phyloP scores from a whole-genome alignment of 2,113 vertebrate genomes.

The Sylvietta virens region DNA sequence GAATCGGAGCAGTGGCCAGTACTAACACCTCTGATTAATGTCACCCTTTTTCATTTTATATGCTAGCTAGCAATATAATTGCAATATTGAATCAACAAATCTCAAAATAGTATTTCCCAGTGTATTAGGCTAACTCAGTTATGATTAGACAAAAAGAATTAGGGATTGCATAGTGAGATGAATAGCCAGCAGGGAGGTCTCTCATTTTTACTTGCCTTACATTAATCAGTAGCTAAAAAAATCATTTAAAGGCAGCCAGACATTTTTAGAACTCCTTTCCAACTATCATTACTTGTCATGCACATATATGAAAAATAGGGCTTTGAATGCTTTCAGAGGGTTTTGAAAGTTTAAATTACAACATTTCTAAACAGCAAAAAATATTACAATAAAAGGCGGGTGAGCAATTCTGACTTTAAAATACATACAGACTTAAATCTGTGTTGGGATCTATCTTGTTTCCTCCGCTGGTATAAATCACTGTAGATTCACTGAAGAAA shows the following conservation, averaged over 20 bases:
- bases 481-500: background rate
- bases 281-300: background rate
- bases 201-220: conserved; percentile 14
- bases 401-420: background rate
- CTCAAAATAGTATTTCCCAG: conserved; percentile 20
- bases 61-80: background rate
- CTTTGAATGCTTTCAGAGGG: background rate
- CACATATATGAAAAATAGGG: background rate
- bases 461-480: conserved; percentile 33
- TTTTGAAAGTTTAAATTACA: background rate
- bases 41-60: background rate
- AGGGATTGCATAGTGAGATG: background rate
- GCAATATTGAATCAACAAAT: background rate
- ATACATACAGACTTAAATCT: background rate
- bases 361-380: background rate
- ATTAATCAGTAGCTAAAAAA: conserved; percentile 42
- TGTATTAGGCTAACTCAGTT: background rate
- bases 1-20: conserved; percentile 70
- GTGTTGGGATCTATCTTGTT: background rate
- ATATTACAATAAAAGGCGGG: background rate
- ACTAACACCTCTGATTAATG: conserved; percentile 46
- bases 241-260: conserved; percentile 1
- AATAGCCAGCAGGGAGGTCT: background rate
- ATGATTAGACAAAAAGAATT: background rate
- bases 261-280: conserved; percentile 27